A percentile compares a stretch with the other conserved stretches of the same genome.
Conservation (phyloP, 2,113 vertebrate genomes). For the Colistium nudipinnis region DNA sequence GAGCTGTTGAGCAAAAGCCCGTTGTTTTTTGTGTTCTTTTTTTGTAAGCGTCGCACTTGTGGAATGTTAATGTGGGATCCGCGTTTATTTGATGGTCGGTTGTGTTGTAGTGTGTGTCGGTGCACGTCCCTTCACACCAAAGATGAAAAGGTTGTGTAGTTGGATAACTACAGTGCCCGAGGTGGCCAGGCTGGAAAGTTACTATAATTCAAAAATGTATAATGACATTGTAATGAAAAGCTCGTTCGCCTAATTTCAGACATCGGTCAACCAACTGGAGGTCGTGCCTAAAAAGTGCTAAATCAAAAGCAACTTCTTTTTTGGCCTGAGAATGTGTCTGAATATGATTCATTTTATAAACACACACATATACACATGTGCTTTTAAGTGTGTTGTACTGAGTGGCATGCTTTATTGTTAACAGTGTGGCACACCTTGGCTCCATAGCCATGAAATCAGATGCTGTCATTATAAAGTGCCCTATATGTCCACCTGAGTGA, state of each 20-base stretch:
- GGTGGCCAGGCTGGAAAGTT: neutral
- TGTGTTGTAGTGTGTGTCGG: neutral
- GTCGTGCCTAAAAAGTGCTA: neutral
- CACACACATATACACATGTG: neutral
- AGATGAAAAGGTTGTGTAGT: neutral
- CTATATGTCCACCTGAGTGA: slow-evolving; percentile 8
- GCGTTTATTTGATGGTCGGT: neutral
- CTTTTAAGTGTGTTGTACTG: slow-evolving; percentile 20
- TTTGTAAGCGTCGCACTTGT: slow-evolving; percentile 11
- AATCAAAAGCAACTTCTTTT: neutral
- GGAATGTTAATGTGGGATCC: neutral
- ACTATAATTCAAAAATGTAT: neutral
- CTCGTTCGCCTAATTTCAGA: no score
- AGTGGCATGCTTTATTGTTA: slow-evolving; percentile 52
- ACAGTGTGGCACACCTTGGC: slow-evolving; percentile 54
- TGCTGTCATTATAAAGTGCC: slow-evolving; percentile 20
- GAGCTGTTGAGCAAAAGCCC: neutral
- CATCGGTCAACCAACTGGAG: neutral
- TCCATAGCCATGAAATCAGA: slow-evolving; percentile 63
- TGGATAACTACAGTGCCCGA: neutral
- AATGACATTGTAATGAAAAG: neutral
- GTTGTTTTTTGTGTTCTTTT: neutral
- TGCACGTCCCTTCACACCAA: neutral
- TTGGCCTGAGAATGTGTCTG: neutral
- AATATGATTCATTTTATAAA: neutral